Evolutionary conservation across 2,888 invertebrate genomes (phyloP).

Genomic region (Pterostichus madidus): DNA sequence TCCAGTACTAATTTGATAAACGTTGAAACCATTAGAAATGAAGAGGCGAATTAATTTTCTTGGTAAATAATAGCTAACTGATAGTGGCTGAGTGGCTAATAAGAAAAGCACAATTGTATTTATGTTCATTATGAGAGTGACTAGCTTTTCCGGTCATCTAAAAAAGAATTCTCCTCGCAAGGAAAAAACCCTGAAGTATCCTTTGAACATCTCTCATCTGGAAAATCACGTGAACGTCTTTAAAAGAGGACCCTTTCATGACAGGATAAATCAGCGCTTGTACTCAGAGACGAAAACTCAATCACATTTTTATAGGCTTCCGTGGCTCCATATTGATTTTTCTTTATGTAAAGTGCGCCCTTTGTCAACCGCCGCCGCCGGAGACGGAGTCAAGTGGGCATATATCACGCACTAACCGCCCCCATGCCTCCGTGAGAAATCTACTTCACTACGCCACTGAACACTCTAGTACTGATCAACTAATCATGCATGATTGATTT

Average conservation of each 20-base stretch:
- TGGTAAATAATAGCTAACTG: background rate
- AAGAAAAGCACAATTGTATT: slow-evolving; percentile 52
- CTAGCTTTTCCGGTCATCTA: slow-evolving; percentile 64
- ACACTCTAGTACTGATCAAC: background rate
- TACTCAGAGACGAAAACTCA: slow-evolving; percentile 69
- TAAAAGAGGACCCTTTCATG: slow-evolving; percentile 68
- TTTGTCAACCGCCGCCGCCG: slow-evolving; percentile 54
- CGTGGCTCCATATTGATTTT: slow-evolving; percentile 67
- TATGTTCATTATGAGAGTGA: slow-evolving; percentile 56
- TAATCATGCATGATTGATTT: background rate
- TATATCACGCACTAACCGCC: slow-evolving; percentile 35
- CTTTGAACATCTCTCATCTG: slow-evolving; percentile 78
- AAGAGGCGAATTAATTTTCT: background rate
- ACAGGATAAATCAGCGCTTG: slow-evolving; percentile 68
- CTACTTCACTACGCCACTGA: slow-evolving; percentile 18
- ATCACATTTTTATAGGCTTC: slow-evolving; percentile 68
- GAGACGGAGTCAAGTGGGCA: slow-evolving; percentile 27
- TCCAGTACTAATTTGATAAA: too few relatives aligned
- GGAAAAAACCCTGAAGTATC: slow-evolving; percentile 70
- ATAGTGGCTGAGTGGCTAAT: slow-evolving; percentile 14
- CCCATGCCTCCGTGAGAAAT: background rate
- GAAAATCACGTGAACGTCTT: slow-evolving; percentile 70
- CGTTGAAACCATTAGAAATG: background rate
- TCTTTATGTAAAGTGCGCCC: slow-evolving; percentile 67
- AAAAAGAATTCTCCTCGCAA: slow-evolving; percentile 35